Evolutionary conservation across 2,888 invertebrate species (phyloP).

Genomic region (Standfussiana lucernea): DNA sequence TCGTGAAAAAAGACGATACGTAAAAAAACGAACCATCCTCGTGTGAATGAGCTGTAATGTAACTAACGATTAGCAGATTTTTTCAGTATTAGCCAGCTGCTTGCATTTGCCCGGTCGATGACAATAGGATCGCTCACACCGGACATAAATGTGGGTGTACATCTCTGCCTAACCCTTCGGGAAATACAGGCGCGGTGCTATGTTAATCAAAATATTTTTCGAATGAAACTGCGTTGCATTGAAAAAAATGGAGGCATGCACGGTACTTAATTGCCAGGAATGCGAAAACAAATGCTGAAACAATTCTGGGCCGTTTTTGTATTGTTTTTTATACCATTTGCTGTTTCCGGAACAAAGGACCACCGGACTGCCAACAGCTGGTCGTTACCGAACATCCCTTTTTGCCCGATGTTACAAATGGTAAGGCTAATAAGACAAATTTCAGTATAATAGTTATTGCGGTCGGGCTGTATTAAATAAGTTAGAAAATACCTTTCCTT

Average conservation of each 20-base stretch:
- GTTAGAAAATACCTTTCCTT: slow-evolving; percentile 21
- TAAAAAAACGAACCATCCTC: no score
- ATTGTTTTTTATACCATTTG: slow-evolving; percentile 48
- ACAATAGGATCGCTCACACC: not conserved
- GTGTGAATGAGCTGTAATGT: no score
- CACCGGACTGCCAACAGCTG: slow-evolving; percentile 44
- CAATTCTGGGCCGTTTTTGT: slow-evolving; percentile 45
- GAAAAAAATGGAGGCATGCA: slow-evolving; percentile 3
- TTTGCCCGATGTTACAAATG: slow-evolving; percentile 45
- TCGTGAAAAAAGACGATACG: no score
- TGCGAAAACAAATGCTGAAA: slow-evolving; percentile 47
- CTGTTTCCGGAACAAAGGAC: slow-evolving; percentile 40
- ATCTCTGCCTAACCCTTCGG: not conserved
- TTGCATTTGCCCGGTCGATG: not conserved
- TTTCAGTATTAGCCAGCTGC: not conserved
- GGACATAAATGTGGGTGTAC: not conserved
- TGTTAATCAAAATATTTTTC: slow-evolving; percentile 1
- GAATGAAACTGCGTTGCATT: not conserved
- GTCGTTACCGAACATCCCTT: slow-evolving; percentile 45
- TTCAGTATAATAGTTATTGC: slow-evolving; percentile 34
- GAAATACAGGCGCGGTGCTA: not conserved
- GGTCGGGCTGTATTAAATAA: slow-evolving; percentile 9
- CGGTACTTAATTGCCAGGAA: slow-evolving; percentile 15
- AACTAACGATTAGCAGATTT: not conserved
- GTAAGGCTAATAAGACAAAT: slow-evolving; percentile 42